Evolutionary conservation across 2,113 vertebrate genomes (phyloP).

Genomic region (Podarcis raffonei): DNA sequence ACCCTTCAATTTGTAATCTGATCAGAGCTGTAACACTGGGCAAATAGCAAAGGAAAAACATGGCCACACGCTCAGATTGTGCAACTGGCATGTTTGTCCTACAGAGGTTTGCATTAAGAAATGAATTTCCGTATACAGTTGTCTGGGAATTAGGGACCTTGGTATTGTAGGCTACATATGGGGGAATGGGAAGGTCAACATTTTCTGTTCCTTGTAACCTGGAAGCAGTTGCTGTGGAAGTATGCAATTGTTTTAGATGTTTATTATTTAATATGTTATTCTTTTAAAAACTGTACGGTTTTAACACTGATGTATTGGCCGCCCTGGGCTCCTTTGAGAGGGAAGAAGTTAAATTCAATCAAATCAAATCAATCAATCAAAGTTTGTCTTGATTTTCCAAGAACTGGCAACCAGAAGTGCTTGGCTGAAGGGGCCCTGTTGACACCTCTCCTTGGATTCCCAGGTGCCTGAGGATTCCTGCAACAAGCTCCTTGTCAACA

Average conservation of each 20-base stretch:
- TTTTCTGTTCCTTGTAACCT: too few species aligned
- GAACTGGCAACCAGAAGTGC: background rate
- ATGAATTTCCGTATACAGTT: background rate
- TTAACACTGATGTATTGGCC: too few species aligned
- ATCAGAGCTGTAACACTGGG: background rate
- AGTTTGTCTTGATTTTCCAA: background rate
- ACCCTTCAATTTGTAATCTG: slow-evolving; percentile 1
- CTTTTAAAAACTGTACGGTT: too few species aligned
- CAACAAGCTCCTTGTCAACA: background rate
- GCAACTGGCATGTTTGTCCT: background rate
- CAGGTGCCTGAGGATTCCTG: background rate
- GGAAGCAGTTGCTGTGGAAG: too few species aligned
- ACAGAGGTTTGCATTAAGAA: background rate
- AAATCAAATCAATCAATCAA: too few species aligned
- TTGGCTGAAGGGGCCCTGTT: background rate
- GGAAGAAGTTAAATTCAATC: too few species aligned
- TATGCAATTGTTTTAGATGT: too few species aligned
- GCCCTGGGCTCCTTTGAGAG: too few species aligned
- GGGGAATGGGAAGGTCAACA: too few species aligned
- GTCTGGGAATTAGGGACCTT: background rate
- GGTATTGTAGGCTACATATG: too few species aligned
- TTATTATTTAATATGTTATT: too few species aligned
- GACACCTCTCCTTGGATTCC: background rate
- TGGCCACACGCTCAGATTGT: background rate
- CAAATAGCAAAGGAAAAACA: background rate